A percentile compares a stretch with the other conserved stretches of the same genome.
phyloP scores from a whole-genome alignment of 2,113 vertebrate species.

The Eublepharis macularius region DNA sequence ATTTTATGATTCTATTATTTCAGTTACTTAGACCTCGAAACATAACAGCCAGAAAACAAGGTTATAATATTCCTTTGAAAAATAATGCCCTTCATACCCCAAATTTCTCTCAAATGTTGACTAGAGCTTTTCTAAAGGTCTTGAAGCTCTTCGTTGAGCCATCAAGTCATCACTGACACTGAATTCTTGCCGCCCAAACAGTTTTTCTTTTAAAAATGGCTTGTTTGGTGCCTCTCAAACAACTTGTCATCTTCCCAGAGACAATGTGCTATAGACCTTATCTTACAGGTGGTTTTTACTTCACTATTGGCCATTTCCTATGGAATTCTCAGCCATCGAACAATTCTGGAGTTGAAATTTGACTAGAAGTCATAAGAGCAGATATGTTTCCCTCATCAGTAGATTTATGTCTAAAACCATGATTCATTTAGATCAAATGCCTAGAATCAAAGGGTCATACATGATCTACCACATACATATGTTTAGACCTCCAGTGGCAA shows the following conservation, averaged over 20 bases:
- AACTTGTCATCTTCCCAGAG: conserved; percentile 67
- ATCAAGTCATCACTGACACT: conserved; percentile 61
- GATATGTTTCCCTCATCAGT: too few relatives aligned
- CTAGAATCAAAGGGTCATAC: neutral
- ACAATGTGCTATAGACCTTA: conserved; percentile 60
- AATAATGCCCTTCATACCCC: conserved; percentile 54
- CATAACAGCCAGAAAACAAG: conserved; percentile 23
- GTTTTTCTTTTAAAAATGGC: conserved; percentile 66
- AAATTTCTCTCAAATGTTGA: conserved; percentile 66
- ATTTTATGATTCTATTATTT: too few relatives aligned
- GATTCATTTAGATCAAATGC: neutral
- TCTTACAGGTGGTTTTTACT: conserved; percentile 43
- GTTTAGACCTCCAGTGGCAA: neutral
- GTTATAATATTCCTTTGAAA: conserved; percentile 40
- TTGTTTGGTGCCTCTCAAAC: conserved; percentile 67
- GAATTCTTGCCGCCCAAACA: conserved; percentile 62
- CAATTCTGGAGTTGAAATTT: neutral
- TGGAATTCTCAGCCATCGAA: conserved; percentile 14
- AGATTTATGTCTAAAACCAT: neutral
- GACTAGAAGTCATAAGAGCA: conserved; percentile 13
- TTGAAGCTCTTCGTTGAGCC: too few relatives aligned
- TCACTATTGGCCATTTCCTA: conserved; percentile 17
- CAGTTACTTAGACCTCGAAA: too few relatives aligned
- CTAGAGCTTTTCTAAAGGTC: conserved; percentile 43
- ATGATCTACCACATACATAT: neutral